A percentile compares a stretch with the other conserved stretches of the same genome.
These are phyloP conservation scores for Lymantria dispar DNA, from an alignment of 2,888 invertebrate genomes.

Conservation along the genomic window DNA sequence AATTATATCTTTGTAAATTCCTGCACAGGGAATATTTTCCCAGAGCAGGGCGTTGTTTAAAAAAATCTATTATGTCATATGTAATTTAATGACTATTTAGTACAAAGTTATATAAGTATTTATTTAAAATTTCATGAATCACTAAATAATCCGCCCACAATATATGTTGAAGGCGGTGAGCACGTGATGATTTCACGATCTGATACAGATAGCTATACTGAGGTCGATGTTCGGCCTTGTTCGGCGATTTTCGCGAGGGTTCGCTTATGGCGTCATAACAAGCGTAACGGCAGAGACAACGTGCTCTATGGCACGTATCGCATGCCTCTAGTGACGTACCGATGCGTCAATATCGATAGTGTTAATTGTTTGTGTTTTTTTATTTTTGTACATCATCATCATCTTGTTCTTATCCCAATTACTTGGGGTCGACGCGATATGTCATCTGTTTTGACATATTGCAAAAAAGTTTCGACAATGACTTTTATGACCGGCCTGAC, in stretches of 20 bases:
- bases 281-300: conserved; percentile 39
- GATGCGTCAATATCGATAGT: conserved; percentile 41
- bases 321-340: conserved; percentile 54
- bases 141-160: conserved; percentile 17
- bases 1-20: no score
- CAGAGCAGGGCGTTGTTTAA: no score
- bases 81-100: no score
- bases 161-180: conserved; percentile 15
- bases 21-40: no score
- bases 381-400: not conserved
- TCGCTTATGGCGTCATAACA: conserved; percentile 48
- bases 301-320: conserved; percentile 67
- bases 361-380: not conserved
- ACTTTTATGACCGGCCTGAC: no score
- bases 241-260: conserved; percentile 61
- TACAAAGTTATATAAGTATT: not conserved
- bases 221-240: conserved; percentile 75
- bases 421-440: no score
- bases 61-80: no score
- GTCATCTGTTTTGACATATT: no score
- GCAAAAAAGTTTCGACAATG: no score
- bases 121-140: conserved; percentile 16
- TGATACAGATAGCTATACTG: conserved; percentile 33
- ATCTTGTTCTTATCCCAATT: no score
- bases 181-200: conserved; percentile 36